Base-by-base conservation (phyloP, 2,888 invertebrate genomes). In the Electrophaes corylata region DNA sequence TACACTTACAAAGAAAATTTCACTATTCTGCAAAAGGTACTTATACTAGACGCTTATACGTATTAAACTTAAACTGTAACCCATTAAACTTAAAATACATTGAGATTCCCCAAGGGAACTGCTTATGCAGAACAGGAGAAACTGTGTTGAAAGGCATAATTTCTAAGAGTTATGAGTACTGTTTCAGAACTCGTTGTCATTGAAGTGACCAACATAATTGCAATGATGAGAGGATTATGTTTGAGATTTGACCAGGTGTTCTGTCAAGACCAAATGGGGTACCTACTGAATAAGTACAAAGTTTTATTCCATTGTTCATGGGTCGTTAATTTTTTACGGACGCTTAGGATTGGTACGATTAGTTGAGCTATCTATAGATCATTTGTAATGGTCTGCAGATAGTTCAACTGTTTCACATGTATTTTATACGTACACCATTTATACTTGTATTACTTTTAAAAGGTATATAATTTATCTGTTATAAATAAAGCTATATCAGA, bases 1-100 rank as follows among this genome's bases (percentile, higher is more conserved):
- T 37, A 37, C 16, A 37, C 8, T 53, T 62, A 76, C 53, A 78
- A 76, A 65, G 67, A 67, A 71, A 62, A 66, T 52, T 68, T 70
- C 67, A 70, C 69, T 59, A 37, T 46, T 23, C 41, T 46, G 29
- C 47, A 62, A 57, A 52, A 57, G 59, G 64, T 33, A 47, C 33
- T 8, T 10, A 5, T 3, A 26, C 33, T n/a, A 45, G 23, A 48
- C n/a, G 39, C n/a, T n/a, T n/a, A n/a, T n/a, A n/a, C n/a, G n/a
- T n/a, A n/a, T n/a, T n/a, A n/a, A n/a, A n/a, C n/a, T n/a, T n/a
- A n/a, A n/a, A n/a, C n/a, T n/a, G n/a, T n/a, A n/a, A n/a, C n/a
- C n/a, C 49, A 65, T 70, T 64, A 64, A 65, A 57, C 57, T 47
- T 45, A 57, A 11, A 66, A 65, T 67, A 65, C 60, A 66, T 51